Percentiles rank a stretch among this genome's conserved stretches.
These are phyloP conservation scores for Mandrillus leucophaeus DNA, from an alignment of 2,113 vertebrate species.

Conservation along the genomic window DNA sequence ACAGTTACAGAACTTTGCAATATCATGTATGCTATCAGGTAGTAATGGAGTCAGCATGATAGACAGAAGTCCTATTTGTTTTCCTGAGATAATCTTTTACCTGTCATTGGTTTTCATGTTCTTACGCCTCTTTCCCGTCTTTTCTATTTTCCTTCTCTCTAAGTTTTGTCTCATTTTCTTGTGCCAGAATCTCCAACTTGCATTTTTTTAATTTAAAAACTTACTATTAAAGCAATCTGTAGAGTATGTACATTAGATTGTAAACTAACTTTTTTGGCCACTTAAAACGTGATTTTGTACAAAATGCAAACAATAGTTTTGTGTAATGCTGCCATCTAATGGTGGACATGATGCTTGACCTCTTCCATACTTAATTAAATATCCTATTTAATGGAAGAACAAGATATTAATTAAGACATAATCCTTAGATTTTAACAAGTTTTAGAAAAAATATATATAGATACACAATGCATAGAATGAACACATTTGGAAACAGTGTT, in stretches of 20 bases:
- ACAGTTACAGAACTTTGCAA: not conserved
- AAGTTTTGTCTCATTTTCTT: not conserved
- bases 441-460: not conserved
- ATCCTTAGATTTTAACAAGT: not conserved
- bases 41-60: no score
- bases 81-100: not conserved
- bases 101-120: not conserved
- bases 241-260: not conserved
- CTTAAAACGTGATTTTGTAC: not conserved
- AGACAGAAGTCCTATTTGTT: not conserved
- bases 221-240: not conserved
- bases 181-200: not conserved
- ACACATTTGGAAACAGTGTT: not conserved
- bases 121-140: not conserved
- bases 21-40: not conserved
- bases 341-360: not conserved
- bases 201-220: conserved; percentile 20
- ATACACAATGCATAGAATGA: not conserved
- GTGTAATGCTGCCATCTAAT: conserved; percentile 79
- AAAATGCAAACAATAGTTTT: conserved; percentile 42
- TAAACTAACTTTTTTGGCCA: not conserved
- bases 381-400: not conserved
- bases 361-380: not conserved
- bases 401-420: not conserved
- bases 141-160: not conserved